These are phyloP conservation scores for Rhinoraja longicauda DNA, from an alignment of 2,797 vertebrate species.

Conservation along the genomic window DNA sequence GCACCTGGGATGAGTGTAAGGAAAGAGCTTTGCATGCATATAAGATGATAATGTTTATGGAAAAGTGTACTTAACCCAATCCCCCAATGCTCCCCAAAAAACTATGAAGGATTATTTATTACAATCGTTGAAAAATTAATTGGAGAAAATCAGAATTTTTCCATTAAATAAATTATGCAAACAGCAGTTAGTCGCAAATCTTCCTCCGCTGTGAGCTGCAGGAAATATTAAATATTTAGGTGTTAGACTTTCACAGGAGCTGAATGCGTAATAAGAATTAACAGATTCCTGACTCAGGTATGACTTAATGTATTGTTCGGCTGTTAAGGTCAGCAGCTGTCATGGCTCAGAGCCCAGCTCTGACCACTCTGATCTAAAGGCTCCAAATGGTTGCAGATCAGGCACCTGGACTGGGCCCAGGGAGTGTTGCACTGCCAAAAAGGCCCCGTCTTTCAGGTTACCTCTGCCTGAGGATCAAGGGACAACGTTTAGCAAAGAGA, in stretches of 20 bases:
- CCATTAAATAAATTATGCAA: constrained; percentile 35
- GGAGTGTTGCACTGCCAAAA: no score
- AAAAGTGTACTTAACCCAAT: constrained; percentile 30
- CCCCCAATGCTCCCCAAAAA: constrained; percentile 11
- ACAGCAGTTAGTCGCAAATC: constrained; percentile 2
- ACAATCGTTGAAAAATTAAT: constrained; percentile 29
- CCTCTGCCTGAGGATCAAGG: no score
- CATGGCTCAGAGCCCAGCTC: not conserved
- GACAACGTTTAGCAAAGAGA: no score
- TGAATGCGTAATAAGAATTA: constrained; percentile 31
- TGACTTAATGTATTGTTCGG: not conserved
- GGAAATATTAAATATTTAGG: constrained; percentile 36
- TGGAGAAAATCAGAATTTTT: constrained; percentile 35
- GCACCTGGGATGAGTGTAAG: not conserved
- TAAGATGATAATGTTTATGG: constrained; percentile 32
- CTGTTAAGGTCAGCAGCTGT: not conserved
- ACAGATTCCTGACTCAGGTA: constrained; percentile 18
- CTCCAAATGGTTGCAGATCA: no score
- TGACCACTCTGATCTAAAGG: not conserved
- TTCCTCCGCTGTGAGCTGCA: not conserved
- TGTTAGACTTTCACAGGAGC: not conserved
- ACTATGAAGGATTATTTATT: constrained; percentile 34
- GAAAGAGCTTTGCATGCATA: constrained; percentile 14
- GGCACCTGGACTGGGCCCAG: not conserved
- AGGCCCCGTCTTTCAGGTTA: not conserved